These are phyloP conservation scores for Thinocorus orbignyianus DNA, from an alignment of 2,113 vertebrate species.

Conservation along the genomic window DNA sequence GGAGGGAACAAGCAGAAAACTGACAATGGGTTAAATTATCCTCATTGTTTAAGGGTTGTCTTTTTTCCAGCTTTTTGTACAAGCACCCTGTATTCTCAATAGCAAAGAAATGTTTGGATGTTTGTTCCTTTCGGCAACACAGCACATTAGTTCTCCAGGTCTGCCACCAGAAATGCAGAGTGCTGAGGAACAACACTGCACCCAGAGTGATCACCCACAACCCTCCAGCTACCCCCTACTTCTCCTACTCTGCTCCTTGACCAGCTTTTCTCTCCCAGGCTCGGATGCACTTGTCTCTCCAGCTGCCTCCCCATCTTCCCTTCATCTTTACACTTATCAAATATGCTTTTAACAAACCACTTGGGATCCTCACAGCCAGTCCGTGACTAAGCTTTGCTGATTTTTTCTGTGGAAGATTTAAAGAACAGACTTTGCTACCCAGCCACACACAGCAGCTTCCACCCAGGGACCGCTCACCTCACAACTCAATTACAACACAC, in stretches of 20 bases:
- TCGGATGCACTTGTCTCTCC: not conserved
- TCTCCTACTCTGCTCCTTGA: not conserved
- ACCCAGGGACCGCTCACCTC: not conserved
- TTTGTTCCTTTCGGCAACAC: not conserved
- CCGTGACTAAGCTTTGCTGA: not conserved
- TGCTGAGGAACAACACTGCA: not conserved
- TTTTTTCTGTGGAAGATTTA: not conserved
- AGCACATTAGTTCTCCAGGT: not conserved
- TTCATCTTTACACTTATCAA: not conserved
- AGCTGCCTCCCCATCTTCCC: not conserved
- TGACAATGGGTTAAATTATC: not conserved
- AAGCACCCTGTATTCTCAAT: not conserved
- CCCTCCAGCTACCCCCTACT: not conserved
- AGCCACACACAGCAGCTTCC: not conserved
- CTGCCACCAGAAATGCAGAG: not conserved
- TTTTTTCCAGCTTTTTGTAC: not conserved
- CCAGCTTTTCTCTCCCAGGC: not conserved
- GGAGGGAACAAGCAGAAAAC: not conserved
- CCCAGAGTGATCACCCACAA: accelerated
- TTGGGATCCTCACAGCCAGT: not conserved
- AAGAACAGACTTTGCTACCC: not conserved
- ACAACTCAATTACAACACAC: not conserved
- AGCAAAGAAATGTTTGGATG: not conserved
- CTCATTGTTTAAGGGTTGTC: not conserved
- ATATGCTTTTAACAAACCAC: constrained; percentile 40